Conservation (phyloP, 2,113 vertebrate genomes). For the Oreochromis tanganicae region DNA sequence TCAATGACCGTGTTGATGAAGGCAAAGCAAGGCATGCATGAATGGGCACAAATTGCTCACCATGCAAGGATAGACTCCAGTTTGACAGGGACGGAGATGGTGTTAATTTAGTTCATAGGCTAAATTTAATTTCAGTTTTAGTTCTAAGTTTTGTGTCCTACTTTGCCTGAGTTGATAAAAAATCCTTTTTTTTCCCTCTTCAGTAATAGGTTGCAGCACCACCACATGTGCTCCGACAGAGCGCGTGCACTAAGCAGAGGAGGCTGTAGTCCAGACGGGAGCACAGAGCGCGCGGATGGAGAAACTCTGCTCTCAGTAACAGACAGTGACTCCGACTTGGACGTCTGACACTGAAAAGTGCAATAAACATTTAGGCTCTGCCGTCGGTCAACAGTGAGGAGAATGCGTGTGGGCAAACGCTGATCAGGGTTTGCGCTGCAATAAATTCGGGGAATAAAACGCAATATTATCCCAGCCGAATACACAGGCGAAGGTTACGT, state of each 20-base stretch:
- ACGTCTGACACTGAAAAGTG: slow-evolving; percentile 77
- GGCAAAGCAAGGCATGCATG: background rate
- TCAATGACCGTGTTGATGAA: background rate
- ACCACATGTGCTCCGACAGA: slow-evolving; percentile 82
- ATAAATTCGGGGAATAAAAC: background rate
- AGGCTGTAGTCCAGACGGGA: slow-evolving; percentile 83
- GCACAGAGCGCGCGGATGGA: slow-evolving; percentile 82
- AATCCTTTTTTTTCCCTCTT: background rate
- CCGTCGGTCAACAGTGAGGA: background rate
- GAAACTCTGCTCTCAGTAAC: slow-evolving; percentile 90
- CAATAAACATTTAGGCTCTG: background rate
- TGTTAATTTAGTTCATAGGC: background rate
- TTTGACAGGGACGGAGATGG: background rate
- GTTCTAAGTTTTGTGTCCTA: background rate
- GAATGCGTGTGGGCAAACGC: background rate
- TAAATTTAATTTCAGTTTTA: background rate
- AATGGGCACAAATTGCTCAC: background rate
- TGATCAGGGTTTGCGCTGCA: background rate
- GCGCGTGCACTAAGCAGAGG: slow-evolving; percentile 81
- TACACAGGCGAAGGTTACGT: background rate
- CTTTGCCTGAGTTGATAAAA: background rate
- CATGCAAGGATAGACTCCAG: background rate
- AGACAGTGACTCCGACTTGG: slow-evolving; percentile 97
- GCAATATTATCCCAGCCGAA: background rate
- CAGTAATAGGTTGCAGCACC: slow-evolving; percentile 83